Conservation (phyloP, 2,797 vertebrate species). For the Clarias laeviceps region DNA sequence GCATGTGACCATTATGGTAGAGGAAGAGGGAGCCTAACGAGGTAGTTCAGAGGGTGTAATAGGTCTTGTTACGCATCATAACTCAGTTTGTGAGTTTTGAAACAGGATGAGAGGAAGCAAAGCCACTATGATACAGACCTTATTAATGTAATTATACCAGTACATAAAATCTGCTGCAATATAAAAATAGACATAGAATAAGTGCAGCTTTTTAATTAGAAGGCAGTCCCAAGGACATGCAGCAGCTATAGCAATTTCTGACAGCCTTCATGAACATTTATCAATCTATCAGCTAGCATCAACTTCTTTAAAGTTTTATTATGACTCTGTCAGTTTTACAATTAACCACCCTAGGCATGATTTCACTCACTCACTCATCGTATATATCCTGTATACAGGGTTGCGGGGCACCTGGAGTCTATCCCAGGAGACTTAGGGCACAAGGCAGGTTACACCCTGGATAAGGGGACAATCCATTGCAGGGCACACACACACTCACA, state of each 20-base stretch:
- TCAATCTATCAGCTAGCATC: background rate
- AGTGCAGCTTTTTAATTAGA: background rate
- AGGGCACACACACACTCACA: no score
- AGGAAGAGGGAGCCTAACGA: slow-evolving; percentile 17
- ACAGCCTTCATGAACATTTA: background rate
- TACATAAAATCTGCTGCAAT: background rate
- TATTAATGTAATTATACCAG: background rate
- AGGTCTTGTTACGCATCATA: slow-evolving; percentile 40
- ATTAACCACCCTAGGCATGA: background rate
- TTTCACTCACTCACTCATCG: no score
- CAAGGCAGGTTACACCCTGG: no score
- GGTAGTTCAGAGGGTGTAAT: slow-evolving; percentile 43
- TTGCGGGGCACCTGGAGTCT: no score
- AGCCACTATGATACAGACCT: background rate
- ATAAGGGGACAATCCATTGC: no score
- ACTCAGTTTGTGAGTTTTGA: slow-evolving; percentile 35
- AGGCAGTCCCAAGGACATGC: background rate
- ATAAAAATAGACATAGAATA: background rate
- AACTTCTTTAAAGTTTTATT: background rate
- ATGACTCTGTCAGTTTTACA: background rate
- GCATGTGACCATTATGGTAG: slow-evolving; percentile 63
- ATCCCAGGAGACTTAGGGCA: no score
- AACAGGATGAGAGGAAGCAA: slow-evolving; percentile 2
- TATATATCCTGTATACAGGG: no score
- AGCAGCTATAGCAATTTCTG: background rate